Evolutionary conservation across 2,797 vertebrate species (phyloP), one percentile per base, ranked within the genome.

Genomic region (Sebastes oblongus): DNA sequence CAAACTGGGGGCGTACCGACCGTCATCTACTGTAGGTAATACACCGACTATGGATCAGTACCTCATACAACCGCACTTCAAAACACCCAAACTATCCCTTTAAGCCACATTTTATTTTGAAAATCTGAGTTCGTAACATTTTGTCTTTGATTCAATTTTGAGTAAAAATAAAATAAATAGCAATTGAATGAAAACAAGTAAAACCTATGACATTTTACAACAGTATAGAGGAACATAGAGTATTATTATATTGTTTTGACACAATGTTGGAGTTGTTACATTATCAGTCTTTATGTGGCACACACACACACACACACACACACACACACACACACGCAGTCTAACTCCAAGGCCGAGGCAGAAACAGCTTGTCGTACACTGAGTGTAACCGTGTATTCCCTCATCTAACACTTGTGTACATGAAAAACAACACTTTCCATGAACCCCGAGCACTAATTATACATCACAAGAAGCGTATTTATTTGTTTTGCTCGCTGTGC

Each of bases 401-500:
- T 96, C 94, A 96, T 84, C 88, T 86, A 90, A 91, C 92, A 92
- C 96, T 78, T 93, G 95, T 87, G 92, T 92, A 84, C 83, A 92
- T 93, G 93, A 95, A 93, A 96, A 95, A 96, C 92, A 95, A 90
- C 88, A 94, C 82, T 85, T 82, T 93, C 94, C 92, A 90, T 90
- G 93, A 97, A 96, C 95, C 94, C 94, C 88, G 82, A 95, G 94
- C 95, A 91, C 94, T 96, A 97, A 97, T 97, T 97, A 97, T 94
- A 96, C 95, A 96, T 89, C 94, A 89, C 91, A 94, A 94, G 91
- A 90, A 92, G 86, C 81, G 90, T 83, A 85, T 88, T 89, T 66
- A 82, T 85, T 90, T 75, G 69, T 86, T 90, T 72, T 55, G 54
- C 83, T 90, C 78, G 80, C 86, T 91, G 46, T 81, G 84, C 84